Base-by-base conservation (phyloP, 2,797 vertebrate species). In the Lagodon rhomboides region DNA sequence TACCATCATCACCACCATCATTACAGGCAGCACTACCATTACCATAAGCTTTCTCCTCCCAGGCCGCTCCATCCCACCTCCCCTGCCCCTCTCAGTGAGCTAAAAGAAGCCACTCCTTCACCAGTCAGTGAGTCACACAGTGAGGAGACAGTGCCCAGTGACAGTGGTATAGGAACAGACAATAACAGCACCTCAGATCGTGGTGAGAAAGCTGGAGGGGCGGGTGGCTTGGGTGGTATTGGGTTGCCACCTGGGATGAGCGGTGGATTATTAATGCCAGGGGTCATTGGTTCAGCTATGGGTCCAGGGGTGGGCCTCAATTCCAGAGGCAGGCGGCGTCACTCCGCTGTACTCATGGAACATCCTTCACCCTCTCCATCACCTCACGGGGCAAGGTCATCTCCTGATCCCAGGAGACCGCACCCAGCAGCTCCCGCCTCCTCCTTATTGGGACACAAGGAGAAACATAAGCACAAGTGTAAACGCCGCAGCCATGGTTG, bases 171-270 rank as follows among this genome's bases (percentile, higher is more conserved):
- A 6, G 98, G 98, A 68, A 99, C 98, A 0, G 98, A 99, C 87
- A 99, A 99, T 76, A 99, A 99, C 94, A 99, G 98, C 89, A 99
- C 98, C 3, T 99, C 98, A 0, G 98, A 99, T 86, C 95, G 98
- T 1, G 98, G 98, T 0, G 98, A 99, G 94, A 99, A 99, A 87
- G 96, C 91, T 23, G 95, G 94, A 51, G 90, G 94, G 20, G 85
- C 88, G 0, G 93, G 91, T 20, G 69, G 92, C 27, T 87, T 95
- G 68, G 92, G 94, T 41, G 92, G 87, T 53, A 91, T 94, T n/a
- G 93, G 92, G 23, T 76, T 95, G 23, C 83, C 94, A 1, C 89
- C 93, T 0, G 93, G 92, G 17, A 87, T 95, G 68, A 88, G 92
- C 46, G 77, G 93, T 64, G 95, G 95, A n/a, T 86, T 95, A 64